Evolutionary conservation across 2,797 vertebrate species (phyloP).

Genomic region (Carcharodon carcharias): DNA sequence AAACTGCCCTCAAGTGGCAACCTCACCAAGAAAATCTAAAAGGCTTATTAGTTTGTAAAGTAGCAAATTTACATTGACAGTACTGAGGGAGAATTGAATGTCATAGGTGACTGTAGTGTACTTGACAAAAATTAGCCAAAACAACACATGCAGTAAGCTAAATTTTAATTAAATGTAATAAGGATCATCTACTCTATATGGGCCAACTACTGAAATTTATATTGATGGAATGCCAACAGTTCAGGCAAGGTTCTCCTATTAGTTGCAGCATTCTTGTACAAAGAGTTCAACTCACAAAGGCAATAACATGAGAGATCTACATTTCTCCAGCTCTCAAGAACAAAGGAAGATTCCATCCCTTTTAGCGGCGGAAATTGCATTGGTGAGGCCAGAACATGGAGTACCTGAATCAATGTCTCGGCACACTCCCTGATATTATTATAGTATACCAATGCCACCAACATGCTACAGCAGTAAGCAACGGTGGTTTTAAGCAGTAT

Average conservation of each 20-base stretch:
- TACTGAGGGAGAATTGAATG: neutral
- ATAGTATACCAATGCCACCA: neutral
- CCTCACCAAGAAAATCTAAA: neutral
- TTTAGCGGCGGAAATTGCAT: neutral
- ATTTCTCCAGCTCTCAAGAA: neutral
- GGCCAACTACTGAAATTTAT: neutral
- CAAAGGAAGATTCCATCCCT: neutral
- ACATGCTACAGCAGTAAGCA: neutral
- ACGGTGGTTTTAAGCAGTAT: neutral
- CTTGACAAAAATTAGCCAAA: neutral
- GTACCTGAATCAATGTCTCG: neutral
- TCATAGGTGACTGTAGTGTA: neutral
- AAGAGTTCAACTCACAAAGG: neutral
- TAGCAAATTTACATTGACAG: neutral
- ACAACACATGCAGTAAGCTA: neutral
- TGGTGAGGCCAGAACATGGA: neutral
- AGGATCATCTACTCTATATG: neutral
- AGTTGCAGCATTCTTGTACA: neutral
- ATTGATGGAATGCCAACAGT: neutral
- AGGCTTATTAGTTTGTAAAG: neutral
- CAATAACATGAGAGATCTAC: neutral
- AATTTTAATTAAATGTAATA: neutral
- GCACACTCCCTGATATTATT: neutral
- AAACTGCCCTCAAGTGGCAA: constrained; percentile 11
- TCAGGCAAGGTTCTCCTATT: neutral